Evolutionary conservation across 64 coral and sea anemone species (phyloP), one percentile per base, ranked within the genome.

Genomic region (Catalaphyllia jardinei): DNA sequence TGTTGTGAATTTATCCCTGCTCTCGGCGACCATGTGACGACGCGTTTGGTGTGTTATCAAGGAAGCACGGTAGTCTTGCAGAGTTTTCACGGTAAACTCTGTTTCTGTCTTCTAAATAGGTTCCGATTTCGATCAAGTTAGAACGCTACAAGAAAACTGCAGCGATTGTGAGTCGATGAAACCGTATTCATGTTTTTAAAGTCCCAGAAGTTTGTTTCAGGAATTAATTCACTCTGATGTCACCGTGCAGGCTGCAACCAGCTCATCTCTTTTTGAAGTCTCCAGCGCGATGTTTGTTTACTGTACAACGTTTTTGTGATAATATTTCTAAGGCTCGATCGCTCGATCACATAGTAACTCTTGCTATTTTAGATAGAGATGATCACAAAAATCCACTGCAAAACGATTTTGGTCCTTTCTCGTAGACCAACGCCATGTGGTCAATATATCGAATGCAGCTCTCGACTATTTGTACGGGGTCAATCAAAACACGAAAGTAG

Each of bases 11-110:
- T 25, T 69, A 57, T 12, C 72, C 52, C 42, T 42, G 20, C 60
- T 20, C 62, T 20, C 62, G 46, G 54, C 77, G 88, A 90, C 77
- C 88, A 90, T 90, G 88, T 90, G 88, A 89, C 67, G 67, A 19
- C 22, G 19, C 62, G 42, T 4, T 46, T 46, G 42, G 42, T 46
- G 22, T 46, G 77, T 62, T 67, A 71, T 24, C 22, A 29, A 19
- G 63, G 61, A 65, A 63, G 35, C 20, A 52, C 67, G 42, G 39
- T 71, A 64, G 22, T 25, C 51, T 27, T 85, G 33, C 62, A 39
- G 81, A 8, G 16, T 51, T 39, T 65, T 67, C 16, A 19, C 60
- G 8, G 10, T 13, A 52, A 52, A 67, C 57, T 27, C 28, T 27
- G 12, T 13, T 71, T 50, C 2, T n/a, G 10, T 22, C 10, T 1